phyloP scores from a whole-genome alignment of 2,797 vertebrate genomes.

The Tokudaia tokunoshimensis region DNA sequence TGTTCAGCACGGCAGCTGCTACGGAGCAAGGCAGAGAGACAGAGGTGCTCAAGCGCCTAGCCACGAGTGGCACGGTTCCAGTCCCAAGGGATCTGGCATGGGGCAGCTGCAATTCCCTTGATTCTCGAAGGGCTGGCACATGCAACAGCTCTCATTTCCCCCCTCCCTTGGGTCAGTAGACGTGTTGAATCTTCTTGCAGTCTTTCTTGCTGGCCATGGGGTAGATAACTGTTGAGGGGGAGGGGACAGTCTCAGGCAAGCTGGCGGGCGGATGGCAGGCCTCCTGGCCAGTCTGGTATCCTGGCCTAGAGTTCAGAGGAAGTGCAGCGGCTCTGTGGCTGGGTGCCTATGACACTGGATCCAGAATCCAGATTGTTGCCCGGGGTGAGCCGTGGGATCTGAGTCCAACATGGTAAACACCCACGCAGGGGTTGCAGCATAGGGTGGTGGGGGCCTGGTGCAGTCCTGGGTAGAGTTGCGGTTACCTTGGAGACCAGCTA shows the following conservation, averaged over 20 bases:
- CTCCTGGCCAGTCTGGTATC: constrained; percentile 31
- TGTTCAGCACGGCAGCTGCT: constrained; percentile 95
- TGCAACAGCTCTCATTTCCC: constrained; percentile 69
- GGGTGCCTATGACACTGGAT: constrained; percentile 68
- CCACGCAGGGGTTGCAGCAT: constrained; percentile 47
- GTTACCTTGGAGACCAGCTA: constrained; percentile 95
- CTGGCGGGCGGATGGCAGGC: constrained; percentile 58
- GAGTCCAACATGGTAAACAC: constrained; percentile 75
- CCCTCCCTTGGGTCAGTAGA: constrained; percentile 79
- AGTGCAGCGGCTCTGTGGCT: constrained; percentile 59
- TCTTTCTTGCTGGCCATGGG: constrained; percentile 74
- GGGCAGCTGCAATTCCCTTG: constrained; percentile 67
- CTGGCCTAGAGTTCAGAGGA: constrained; percentile 62
- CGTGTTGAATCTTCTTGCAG: constrained; percentile 70
- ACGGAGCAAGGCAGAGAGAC: constrained; percentile 82
- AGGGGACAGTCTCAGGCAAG: constrained; percentile 75
- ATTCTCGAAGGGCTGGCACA: constrained; percentile 62
- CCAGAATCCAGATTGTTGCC: constrained; percentile 69
- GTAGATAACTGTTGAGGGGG: constrained; percentile 69
- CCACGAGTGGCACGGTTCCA: constrained; percentile 60
- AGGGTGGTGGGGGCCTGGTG: constrained; percentile 76
- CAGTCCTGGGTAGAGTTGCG: constrained; percentile 78
- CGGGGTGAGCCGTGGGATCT: constrained; percentile 56
- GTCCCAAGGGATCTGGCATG: constrained; percentile 77
- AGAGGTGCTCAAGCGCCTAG: constrained; percentile 78